Percentiles rank a stretch among this genome's conserved stretches.
Conservation (phyloP, 1,140 invertebrate species). For the Neuroterus valhalla region DNA sequence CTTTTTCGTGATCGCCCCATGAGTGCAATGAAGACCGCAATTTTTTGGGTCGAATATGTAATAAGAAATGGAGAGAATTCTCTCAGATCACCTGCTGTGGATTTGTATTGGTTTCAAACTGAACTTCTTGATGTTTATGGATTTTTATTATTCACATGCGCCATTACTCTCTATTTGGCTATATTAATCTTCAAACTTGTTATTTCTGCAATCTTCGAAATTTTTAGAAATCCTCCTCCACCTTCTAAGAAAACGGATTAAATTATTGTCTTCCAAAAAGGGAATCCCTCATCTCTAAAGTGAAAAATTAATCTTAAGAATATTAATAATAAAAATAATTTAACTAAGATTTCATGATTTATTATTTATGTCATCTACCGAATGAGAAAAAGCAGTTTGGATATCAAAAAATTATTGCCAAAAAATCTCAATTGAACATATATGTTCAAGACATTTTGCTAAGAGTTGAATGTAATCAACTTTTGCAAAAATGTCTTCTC, state of each 20-base stretch:
- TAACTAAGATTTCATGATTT: too few relatives aligned
- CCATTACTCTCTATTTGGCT: not conserved
- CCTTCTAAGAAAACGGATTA: not conserved
- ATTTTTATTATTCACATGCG: conserved; percentile 22
- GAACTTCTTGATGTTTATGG: conserved; percentile 68
- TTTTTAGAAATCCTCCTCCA: not conserved
- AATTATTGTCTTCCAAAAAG: not conserved
- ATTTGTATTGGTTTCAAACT: conserved; percentile 72
- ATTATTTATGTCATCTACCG: too few relatives aligned
- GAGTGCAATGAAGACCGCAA: conserved; percentile 74
- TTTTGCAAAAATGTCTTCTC: too few relatives aligned
- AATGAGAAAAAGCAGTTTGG: too few relatives aligned
- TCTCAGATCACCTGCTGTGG: conserved; percentile 68
- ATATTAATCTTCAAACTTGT: not conserved
- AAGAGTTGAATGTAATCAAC: too few relatives aligned
- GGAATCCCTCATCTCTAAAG: too few relatives aligned
- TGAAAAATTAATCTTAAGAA: too few relatives aligned
- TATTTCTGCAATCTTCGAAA: not conserved
- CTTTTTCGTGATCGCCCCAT: conserved; percentile 67
- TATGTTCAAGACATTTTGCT: too few relatives aligned
- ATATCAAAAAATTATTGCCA: too few relatives aligned
- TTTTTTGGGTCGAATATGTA: conserved; percentile 79
- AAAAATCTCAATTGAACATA: too few relatives aligned
- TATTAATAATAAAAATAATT: too few relatives aligned
- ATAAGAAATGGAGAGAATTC: conserved; percentile 72